Evolutionary conservation across 2,113 vertebrate genomes (phyloP).

Genomic region (Glaucomys volans): DNA sequence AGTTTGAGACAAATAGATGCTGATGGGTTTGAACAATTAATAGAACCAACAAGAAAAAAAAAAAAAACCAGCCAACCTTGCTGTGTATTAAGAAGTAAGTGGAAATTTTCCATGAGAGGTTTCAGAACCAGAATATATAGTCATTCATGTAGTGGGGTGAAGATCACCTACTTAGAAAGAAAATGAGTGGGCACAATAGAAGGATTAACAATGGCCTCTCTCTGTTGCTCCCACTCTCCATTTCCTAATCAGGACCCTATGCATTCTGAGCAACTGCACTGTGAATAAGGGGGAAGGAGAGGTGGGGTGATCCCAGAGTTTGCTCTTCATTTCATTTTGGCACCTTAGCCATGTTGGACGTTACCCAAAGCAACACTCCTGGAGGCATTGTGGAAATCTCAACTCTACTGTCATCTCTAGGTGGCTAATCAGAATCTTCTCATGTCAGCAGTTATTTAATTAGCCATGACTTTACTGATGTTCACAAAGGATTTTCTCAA

Average conservation of each 20-base stretch:
- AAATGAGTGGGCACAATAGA: slow-evolving; percentile 55
- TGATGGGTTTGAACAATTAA: slow-evolving; percentile 58
- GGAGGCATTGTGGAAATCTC: background rate
- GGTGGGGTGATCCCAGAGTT: background rate
- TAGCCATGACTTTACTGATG: background rate
- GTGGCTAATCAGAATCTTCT: slow-evolving; percentile 22
- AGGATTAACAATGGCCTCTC: slow-evolving; percentile 18
- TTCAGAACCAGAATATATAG: background rate
- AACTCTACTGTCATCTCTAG: background rate
- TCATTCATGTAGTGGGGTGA: background rate
- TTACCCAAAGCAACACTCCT: background rate
- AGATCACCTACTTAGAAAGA: slow-evolving; percentile 68
- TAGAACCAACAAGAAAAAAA: slow-evolving; percentile 5
- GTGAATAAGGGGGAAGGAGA: background rate
- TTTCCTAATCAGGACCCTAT: slow-evolving; percentile 44
- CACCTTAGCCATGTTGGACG: background rate
- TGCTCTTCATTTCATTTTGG: background rate
- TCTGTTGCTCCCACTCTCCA: background rate
- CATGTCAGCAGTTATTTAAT: background rate
- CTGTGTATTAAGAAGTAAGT: slow-evolving; percentile 11
- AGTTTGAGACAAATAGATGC: slow-evolving; percentile 50
- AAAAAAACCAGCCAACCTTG: background rate
- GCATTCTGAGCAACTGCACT: background rate
- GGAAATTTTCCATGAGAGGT: slow-evolving; percentile 29
- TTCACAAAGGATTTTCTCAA: background rate